Conservation (phyloP, 2,113 vertebrate genomes). For the Nothoprocta pentlandii region DNA sequence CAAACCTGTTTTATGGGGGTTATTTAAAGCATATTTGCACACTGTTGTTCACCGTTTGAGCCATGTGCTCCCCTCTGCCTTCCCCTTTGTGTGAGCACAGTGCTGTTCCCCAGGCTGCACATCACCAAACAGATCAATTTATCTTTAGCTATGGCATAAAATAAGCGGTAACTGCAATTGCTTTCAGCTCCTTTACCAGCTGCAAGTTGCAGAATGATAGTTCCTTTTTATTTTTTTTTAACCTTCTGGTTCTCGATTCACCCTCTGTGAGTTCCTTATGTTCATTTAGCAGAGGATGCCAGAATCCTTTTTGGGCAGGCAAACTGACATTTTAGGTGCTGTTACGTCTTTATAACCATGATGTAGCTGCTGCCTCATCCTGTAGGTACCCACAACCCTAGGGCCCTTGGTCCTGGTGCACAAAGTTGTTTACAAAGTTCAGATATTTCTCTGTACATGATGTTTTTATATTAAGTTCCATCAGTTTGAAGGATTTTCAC, state of each 20-base stretch:
- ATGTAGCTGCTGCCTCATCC: background rate
- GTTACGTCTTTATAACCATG: background rate
- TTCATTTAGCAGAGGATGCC: background rate
- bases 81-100: background rate
- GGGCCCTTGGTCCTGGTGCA: background rate
- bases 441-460: background rate
- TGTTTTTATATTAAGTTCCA: background rate
- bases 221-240: background rate
- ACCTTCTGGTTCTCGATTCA: background rate
- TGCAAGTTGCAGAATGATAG: background rate
- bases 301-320: background rate
- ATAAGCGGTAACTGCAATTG: constrained; percentile 6
- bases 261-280: background rate
- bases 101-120: background rate
- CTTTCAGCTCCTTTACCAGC: background rate
- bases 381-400: background rate
- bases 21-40: background rate
- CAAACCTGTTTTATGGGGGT: background rate
- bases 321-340: background rate
- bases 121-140: background rate
- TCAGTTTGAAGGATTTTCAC: background rate
- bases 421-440: background rate
- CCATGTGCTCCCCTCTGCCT: fast-evolving
- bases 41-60: background rate
- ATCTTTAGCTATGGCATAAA: background rate